Conservation (phyloP, 1,140 invertebrate genomes). For the Bathynomus jamesi region DNA sequence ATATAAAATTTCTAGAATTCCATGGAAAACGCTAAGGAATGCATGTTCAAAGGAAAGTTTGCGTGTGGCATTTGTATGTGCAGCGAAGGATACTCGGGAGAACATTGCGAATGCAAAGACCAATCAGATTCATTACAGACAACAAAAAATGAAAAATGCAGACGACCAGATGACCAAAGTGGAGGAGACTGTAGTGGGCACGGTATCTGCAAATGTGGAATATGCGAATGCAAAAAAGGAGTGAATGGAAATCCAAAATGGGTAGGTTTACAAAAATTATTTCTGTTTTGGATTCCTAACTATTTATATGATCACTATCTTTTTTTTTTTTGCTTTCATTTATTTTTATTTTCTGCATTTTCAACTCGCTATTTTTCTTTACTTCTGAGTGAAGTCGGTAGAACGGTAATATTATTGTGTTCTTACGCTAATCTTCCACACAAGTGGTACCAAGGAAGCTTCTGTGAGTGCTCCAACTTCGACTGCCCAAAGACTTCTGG, state of each 20-base stretch:
- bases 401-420: too few species aligned
- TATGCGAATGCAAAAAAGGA: background rate
- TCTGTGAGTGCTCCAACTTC: slow-evolving; percentile 92
- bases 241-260: background rate
- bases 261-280: background rate
- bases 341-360: too few species aligned
- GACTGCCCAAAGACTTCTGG: slow-evolving; percentile 77
- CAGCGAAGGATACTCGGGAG: background rate
- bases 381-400: too few species aligned
- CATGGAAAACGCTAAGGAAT: background rate
- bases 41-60: background rate
- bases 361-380: too few species aligned
- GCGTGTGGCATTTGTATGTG: background rate
- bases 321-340: too few species aligned
- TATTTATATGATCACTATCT: too few species aligned
- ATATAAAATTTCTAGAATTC: background rate
- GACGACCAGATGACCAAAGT: background rate
- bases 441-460: slow-evolving; percentile 52
- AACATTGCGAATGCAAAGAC: background rate
- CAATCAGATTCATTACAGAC: background rate
- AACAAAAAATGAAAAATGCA: background rate
- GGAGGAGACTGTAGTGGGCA: background rate
- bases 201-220: background rate
- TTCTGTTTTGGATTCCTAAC: too few species aligned
- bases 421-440: too few species aligned